Evolutionary conservation across 2,888 invertebrate genomes (phyloP).

Genomic region (Amiota mariae): DNA sequence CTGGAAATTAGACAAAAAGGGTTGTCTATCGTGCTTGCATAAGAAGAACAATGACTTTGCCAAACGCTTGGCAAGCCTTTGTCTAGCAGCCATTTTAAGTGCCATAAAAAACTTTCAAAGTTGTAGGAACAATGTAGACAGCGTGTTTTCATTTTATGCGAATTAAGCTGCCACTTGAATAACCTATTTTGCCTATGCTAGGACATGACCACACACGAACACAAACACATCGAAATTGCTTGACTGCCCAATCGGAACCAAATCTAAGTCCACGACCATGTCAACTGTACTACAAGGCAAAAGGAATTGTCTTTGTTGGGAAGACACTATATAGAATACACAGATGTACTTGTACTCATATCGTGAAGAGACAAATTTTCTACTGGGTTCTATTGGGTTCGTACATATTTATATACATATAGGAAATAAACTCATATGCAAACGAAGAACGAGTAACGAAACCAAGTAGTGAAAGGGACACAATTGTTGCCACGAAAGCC

Average conservation of each 20-base stretch:
- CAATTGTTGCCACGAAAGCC: slow-evolving; percentile 58
- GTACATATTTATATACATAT: not conserved
- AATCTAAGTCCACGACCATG: slow-evolving; percentile 29
- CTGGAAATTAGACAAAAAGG: slow-evolving; percentile 30
- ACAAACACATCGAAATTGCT: slow-evolving; percentile 18
- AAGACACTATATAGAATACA: not conserved
- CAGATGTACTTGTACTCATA: not conserved
- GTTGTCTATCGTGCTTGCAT: slow-evolving; percentile 27
- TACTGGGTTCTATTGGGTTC: slow-evolving; percentile 47
- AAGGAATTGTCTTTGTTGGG: not conserved
- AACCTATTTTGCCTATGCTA: slow-evolving; percentile 58
- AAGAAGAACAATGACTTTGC: slow-evolving; percentile 49
- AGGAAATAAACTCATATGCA: slow-evolving; percentile 19
- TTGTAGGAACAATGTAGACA: slow-evolving; percentile 73
- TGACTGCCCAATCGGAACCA: slow-evolving; percentile 18
- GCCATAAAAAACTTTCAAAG: slow-evolving; percentile 69
- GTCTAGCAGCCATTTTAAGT: slow-evolving; percentile 67
- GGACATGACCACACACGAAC: slow-evolving; percentile 42
- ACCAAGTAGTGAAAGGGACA: slow-evolving; percentile 57
- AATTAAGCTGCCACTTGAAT: slow-evolving; percentile 72
- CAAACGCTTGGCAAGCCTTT: slow-evolving; percentile 57
- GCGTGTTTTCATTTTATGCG: slow-evolving; percentile 73
- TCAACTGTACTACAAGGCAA: slow-evolving; percentile 34
- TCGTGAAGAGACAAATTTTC: slow-evolving; percentile 45
- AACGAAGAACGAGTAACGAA: slow-evolving; percentile 9